These are phyloP conservation scores for Tenodera sinensis DNA, from an alignment of 2,888 invertebrate genomes.

Conservation along the genomic window DNA sequence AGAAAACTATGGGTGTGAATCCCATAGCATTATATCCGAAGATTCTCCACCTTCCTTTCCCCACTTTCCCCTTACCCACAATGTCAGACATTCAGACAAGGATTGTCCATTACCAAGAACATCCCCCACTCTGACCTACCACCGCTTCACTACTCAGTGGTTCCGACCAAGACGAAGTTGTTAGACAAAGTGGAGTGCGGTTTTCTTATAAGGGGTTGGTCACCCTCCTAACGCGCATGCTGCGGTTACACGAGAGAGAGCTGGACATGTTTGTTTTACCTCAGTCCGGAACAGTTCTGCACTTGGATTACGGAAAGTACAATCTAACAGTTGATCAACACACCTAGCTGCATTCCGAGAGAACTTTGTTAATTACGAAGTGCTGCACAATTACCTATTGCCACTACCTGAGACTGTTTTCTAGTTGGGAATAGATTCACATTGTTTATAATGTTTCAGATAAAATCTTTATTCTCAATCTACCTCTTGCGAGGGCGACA, in stretches of 20 bases:
- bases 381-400: too few relatives aligned
- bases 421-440: too few relatives aligned
- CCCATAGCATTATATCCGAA: neutral
- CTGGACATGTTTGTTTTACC: neutral
- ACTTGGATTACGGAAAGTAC: neutral
- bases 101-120: constrained; percentile 20
- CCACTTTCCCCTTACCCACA: neutral
- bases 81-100: constrained; percentile 2
- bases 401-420: too few relatives aligned
- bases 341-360: too few relatives aligned
- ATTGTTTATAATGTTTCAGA: too few relatives aligned
- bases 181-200: neutral
- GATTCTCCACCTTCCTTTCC: neutral
- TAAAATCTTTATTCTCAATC: too few relatives aligned
- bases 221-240: neutral
- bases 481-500: too few relatives aligned
- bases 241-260: neutral
- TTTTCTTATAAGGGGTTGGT: neutral
- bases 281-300: too few relatives aligned
- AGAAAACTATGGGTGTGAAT: neutral
- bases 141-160: neutral
- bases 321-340: neutral
- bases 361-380: too few relatives aligned
- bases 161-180: neutral
- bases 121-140: neutral